Evolutionary conservation across 2,113 vertebrate species (phyloP), one percentile per base, ranked within the genome.

Genomic region (Corythaixoides concolor): DNA sequence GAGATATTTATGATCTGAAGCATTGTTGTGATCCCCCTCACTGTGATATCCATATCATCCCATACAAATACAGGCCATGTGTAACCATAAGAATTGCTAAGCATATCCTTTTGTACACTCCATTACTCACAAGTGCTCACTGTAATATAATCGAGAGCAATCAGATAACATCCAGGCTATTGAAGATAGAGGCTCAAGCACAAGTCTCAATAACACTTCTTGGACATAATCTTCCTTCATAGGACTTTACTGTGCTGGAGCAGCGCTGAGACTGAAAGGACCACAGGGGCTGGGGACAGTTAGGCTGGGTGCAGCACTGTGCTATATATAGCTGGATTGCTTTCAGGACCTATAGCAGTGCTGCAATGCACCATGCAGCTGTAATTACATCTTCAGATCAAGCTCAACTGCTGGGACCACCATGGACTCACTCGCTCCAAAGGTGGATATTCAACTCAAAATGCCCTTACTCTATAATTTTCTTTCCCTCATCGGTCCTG

Each of bases 341-440:
- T 82, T 52, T 86, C 23, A 82, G 69, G 15, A 49, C 15, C 12
- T 27, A 28, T 4, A 4, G 13, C 91, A 19, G 33, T 43, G 22
- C 26, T 1, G 0, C 45, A 55, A 17, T 13, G 12, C 15, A 12
- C 22, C n/a, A 24, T 5, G 5, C 0, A 1, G 6, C n/a, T 47
- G 18, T 60, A 82, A 66, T 8, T 47, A 47, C 14, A 4, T 47
- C 11, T 22, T 60, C n/a, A 90, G 30, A 43, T 37, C 26, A 66
- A 90, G 26, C 15, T 55, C 37, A 77, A 22, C 5, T 33, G 30
- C 19, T 2, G 4, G 64, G 22, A 53, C 26, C 22, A 59, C 3
- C 17, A 35, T 3, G 6, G 15, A 9, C 6, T 78, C 15, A 2
- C 15, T 73, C 37, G 21, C 20, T 93, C 58, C 58, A 73, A 52